These are phyloP conservation scores for Anastatus disparis DNA, from an alignment of 1,140 invertebrate genomes.

Conservation along the genomic window DNA sequence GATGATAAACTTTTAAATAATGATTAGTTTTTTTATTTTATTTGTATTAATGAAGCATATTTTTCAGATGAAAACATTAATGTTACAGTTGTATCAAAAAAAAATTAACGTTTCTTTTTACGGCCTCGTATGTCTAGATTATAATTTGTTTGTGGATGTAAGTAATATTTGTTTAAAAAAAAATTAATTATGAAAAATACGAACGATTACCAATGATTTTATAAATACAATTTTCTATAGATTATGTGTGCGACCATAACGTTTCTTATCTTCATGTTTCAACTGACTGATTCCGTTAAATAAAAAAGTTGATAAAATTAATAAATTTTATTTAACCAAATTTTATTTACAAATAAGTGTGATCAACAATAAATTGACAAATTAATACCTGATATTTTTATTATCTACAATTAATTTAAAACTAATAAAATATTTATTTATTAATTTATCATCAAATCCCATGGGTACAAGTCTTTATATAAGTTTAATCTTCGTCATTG, in stretches of 20 bases:
- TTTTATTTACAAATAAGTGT: no score
- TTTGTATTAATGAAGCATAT: no score
- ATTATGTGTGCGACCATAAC: slow-evolving; percentile 7
- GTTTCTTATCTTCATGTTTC: slow-evolving; percentile 22
- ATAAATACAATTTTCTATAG: neutral
- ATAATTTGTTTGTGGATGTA: slow-evolving; percentile 16
- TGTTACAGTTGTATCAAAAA: slow-evolving; percentile 10
- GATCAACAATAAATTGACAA: no score
- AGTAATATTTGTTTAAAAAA: neutral
- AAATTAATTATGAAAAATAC: neutral
- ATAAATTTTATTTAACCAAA: no score
- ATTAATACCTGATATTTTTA: no score
- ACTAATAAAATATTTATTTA: no score
- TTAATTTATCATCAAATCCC: no score
- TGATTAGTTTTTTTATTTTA: no score
- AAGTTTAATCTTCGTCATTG: no score
- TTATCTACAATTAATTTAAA: no score
- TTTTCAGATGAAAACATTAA: slow-evolving; percentile 21
- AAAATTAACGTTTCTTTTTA: slow-evolving; percentile 1
- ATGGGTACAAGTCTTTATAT: no score
- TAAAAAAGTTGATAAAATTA: no score
- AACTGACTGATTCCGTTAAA: slow-evolving; percentile 6
- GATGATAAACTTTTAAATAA: neutral
- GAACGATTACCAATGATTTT: neutral
- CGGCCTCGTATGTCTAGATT: slow-evolving; percentile 10